These are phyloP conservation scores for Tetropium fuscum DNA, from an alignment of 2,888 invertebrate genomes.

Conservation along the genomic window DNA sequence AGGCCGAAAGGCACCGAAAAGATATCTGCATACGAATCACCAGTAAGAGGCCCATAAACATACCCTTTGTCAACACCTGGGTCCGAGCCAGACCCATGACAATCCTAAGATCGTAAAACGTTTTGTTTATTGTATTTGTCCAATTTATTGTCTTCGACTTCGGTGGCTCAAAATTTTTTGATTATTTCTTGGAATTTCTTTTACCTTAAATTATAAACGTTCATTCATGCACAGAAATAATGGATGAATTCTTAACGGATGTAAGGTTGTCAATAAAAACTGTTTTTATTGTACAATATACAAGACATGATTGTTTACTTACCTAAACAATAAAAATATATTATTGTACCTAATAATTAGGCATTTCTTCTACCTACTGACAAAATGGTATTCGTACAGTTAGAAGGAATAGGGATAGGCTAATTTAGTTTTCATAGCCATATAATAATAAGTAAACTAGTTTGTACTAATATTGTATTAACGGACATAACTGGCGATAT, in stretches of 20 bases:
- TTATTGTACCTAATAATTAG: constrained; percentile 5
- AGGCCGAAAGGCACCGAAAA: constrained; percentile 39
- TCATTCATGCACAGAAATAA: constrained; percentile 49
- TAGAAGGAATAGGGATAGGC: background rate
- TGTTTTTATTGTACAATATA: constrained; percentile 12
- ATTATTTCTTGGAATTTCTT: constrained; percentile 56
- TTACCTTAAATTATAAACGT: constrained; percentile 41
- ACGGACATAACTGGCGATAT: background rate
- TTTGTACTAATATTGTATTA: too few species aligned
- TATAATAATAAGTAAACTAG: background rate
- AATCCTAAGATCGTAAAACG: constrained; percentile 60
- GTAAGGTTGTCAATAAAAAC: constrained; percentile 20
- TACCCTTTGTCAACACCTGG: constrained; percentile 63
- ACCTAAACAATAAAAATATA: background rate
- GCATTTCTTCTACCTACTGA: background rate
- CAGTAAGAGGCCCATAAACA: constrained; percentile 58
- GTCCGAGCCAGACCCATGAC: constrained; percentile 54
- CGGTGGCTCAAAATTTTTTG: constrained; percentile 58
- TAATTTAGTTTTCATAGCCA: background rate
- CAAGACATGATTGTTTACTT: constrained; percentile 1
- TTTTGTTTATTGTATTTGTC: constrained; percentile 63
- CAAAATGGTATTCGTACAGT: background rate
- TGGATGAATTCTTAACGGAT: constrained; percentile 35
- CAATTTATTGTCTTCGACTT: constrained; percentile 60
- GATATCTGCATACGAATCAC: constrained; percentile 59